Evolutionary conservation across 2,888 invertebrate genomes (phyloP), one percentile per base, ranked within the genome.

Genomic region (Hanleya hanleyi): DNA sequence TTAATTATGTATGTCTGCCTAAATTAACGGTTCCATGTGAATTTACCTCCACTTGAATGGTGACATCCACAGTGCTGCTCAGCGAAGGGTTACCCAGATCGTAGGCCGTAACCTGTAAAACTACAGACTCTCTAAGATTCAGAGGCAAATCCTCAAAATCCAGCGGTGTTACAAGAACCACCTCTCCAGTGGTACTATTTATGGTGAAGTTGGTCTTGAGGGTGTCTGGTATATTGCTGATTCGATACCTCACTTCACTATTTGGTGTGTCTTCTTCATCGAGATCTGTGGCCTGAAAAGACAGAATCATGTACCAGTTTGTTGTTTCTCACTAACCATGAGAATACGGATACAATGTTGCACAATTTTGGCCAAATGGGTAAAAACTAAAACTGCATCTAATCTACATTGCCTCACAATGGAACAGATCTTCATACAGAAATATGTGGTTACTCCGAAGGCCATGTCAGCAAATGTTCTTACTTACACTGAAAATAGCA

Each of bases 251-350:
- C 9, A 88, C 83, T n/a, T 73, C 35, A 70, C 87, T 88, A 81
- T 88, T 89, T 1, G 69, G 72, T 26, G 81, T 84, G n/a, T 73
- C 75, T 7, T 80, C 79, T 0, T 95, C 94, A 90, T 96, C 96
- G 18, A 92, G 92, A 88, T 96, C 96, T 0, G 93, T 93, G 0
- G 96, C 96, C 92, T 95, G 67, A 41, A 47, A 69, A 38, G n/a
- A n/a, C n/a, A n/a, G n/a, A n/a, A n/a, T n/a, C n/a, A n/a, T n/a
- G n/a, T n/a, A n/a, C n/a, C n/a, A n/a, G n/a, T n/a, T n/a, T n/a
- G n/a, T n/a, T n/a, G n/a, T n/a, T n/a, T n/a, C n/a, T n/a, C n/a
- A n/a, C n/a, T n/a, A n/a, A n/a, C n/a, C n/a, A n/a, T n/a, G n/a
- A n/a, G n/a, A n/a, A n/a, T n/a, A n/a, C n/a, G n/a, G n/a, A n/a